Evolutionary conservation across 2,797 vertebrate genomes (phyloP).

Genomic region (Enteromius thamalakanensis): DNA sequence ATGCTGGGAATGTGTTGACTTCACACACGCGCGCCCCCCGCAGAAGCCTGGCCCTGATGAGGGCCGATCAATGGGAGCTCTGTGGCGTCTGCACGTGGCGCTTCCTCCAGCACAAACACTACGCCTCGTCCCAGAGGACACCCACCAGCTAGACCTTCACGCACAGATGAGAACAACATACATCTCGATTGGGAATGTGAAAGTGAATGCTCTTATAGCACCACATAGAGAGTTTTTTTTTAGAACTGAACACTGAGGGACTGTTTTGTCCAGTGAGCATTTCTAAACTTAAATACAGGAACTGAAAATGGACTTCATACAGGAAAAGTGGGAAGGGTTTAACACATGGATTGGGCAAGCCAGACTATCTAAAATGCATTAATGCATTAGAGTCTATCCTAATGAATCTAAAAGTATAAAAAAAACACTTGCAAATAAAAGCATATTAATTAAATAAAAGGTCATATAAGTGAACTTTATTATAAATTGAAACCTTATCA

Average conservation of each 20-base stretch:
- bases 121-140: conserved; percentile 64
- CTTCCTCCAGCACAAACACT: conserved; percentile 74
- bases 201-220: neutral
- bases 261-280: neutral
- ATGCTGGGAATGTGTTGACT: conserved; percentile 88
- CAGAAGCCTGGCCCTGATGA: conserved; percentile 72
- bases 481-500: neutral
- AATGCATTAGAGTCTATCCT: neutral
- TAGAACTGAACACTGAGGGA: neutral
- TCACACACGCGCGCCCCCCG: conserved; percentile 73
- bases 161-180: conserved; percentile 54
- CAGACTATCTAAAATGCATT: neutral
- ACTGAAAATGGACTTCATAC: neutral
- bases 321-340: neutral
- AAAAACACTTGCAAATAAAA: neutral
- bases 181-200: neutral
- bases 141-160: conserved; percentile 64
- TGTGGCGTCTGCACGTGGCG: conserved; percentile 74
- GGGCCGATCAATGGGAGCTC: conserved; percentile 79
- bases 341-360: neutral
- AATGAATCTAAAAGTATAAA: neutral
- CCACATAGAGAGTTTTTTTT: neutral
- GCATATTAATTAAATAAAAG: neutral
- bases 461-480: neutral
- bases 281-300: conserved; percentile 2